Percentiles rank a stretch among this genome's conserved stretches.
phyloP scores from a whole-genome alignment of 2,888 invertebrate genomes.

The Dendrolimus houi region DNA sequence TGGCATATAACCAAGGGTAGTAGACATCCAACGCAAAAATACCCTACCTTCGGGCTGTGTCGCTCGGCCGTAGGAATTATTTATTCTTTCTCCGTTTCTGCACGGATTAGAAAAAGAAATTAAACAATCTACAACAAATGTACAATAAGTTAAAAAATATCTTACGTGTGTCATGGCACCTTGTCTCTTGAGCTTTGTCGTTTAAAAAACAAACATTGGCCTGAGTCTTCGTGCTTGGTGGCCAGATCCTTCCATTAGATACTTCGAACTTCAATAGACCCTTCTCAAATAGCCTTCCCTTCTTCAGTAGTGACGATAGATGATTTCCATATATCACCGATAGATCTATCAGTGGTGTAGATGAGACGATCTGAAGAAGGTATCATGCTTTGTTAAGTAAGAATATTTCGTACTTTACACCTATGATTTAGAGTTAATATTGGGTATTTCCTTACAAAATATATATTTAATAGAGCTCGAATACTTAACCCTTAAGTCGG shows the following conservation, averaged over 20 bases:
- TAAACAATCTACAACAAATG: too few relatives aligned
- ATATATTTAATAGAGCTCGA: too few relatives aligned
- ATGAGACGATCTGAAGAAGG: constrained; percentile 24
- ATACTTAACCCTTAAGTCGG: too few relatives aligned
- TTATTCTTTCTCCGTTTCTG: too few relatives aligned
- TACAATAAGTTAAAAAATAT: background rate
- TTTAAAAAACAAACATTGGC: constrained; percentile 24
- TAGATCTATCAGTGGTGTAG: constrained; percentile 29
- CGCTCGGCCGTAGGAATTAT: too few relatives aligned
- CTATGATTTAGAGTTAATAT: too few relatives aligned
- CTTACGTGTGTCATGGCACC: constrained; percentile 32
- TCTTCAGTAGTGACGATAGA: constrained; percentile 14
- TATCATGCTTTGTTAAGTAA: background rate
- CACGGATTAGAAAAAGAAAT: too few relatives aligned
- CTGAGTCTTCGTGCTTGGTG: constrained; percentile 24
- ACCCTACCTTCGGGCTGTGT: too few relatives aligned
- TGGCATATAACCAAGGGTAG: too few relatives aligned
- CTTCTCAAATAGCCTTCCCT: constrained; percentile 21
- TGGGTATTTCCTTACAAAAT: too few relatives aligned
- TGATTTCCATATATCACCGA: constrained; percentile 26
- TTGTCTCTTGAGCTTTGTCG: constrained; percentile 20
- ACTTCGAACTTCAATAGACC: constrained; percentile 33
- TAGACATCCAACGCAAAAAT: too few relatives aligned
- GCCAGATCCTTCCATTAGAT: constrained; percentile 36
- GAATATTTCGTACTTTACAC: too few relatives aligned